Base-by-base conservation (phyloP, 2,888 invertebrate genomes). In the Glaucopsyche alexis region DNA sequence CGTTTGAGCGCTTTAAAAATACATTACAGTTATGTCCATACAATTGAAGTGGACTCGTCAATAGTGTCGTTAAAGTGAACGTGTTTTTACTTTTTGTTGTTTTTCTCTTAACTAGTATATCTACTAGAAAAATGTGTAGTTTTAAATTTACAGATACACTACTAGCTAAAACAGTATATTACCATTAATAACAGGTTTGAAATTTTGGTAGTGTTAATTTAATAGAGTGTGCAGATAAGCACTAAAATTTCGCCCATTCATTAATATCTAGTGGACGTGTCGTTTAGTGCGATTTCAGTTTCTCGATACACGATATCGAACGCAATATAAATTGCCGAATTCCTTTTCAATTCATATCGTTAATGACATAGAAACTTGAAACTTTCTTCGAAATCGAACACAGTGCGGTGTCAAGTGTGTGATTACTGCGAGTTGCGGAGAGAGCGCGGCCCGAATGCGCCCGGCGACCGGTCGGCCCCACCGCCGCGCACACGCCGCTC, bases 391-490 rank as follows among this genome's bases (percentile, higher is more conserved):
- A 83, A 85, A 87, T 88, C 84, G 86, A 86, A 86, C 82, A 84
- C 84, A 84, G 87, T 81, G 85, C 86, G 88, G 92, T 91, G 91
- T 92, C 92, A 92, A 91, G 91, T 91, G 90, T 87, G 90, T 87
- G 91, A 89, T 90, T 90, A 89, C 87, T 87, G 87, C 81, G 83
- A 85, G 85, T 83, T 82, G 81, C 80, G 91, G 91, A 87, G 91
- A 90, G 90, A 90, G 91, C 85, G 88, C 87, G 91, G 87, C 91
- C 92, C 89, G 89, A 86, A 90, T 91, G 91, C 89, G 91, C 91
- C 91, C 92, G 91, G 91, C 89, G 91, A 91, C 91, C 92, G 91
- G 91, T 90, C 91, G 90, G 87, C 90, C 89, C 91, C 91, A 85
- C 91, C 86, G 88, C 85, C 78, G 79, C 79, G 81, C 82, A 79